These are phyloP conservation scores for Acronicta leporina DNA, from an alignment of 2,888 invertebrate genomes.

Conservation along the genomic window DNA sequence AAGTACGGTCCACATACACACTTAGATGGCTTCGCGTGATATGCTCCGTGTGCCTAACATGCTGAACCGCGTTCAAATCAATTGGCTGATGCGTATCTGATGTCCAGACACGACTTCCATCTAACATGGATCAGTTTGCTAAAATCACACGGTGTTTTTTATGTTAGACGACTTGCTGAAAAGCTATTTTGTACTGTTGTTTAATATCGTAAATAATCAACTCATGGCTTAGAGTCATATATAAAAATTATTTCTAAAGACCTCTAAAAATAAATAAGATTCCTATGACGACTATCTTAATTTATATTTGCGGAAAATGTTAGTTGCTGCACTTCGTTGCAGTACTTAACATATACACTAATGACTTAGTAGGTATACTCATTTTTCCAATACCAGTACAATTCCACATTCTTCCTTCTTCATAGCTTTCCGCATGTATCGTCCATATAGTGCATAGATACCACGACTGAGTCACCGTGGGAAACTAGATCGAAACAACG, in stretches of 20 bases:
- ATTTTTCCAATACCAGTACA: conserved; percentile 16
- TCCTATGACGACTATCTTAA: too few relatives aligned
- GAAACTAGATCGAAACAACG: conserved; percentile 66
- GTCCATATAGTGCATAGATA: conserved; percentile 26
- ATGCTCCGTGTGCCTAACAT: conserved; percentile 41
- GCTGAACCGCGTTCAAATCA: conserved; percentile 62
- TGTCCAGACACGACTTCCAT: conserved; percentile 49
- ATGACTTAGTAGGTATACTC: not conserved
- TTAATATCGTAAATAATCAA: too few relatives aligned
- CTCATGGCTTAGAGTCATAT: too few relatives aligned
- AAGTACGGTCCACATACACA: conserved; percentile 47
- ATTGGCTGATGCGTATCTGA: conserved; percentile 65
- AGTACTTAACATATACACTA: not conserved
- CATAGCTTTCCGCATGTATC: conserved; percentile 41
- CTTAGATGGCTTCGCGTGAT: conserved; percentile 45
- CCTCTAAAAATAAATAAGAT: too few relatives aligned
- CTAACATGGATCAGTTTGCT: conserved; percentile 24
- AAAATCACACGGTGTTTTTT: conserved; percentile 13
- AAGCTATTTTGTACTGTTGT: too few relatives aligned
- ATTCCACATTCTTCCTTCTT: conserved; percentile 16
- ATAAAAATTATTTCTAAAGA: too few relatives aligned
- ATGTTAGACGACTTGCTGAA: not conserved
- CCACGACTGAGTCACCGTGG: conserved; percentile 62
- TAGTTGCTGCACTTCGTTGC: not conserved
- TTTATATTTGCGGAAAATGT: too few relatives aligned